Evolutionary conservation across 2,888 invertebrate genomes (phyloP), one percentile per base, ranked within the genome.

Genomic region (Aproaerema taeniolella): DNA sequence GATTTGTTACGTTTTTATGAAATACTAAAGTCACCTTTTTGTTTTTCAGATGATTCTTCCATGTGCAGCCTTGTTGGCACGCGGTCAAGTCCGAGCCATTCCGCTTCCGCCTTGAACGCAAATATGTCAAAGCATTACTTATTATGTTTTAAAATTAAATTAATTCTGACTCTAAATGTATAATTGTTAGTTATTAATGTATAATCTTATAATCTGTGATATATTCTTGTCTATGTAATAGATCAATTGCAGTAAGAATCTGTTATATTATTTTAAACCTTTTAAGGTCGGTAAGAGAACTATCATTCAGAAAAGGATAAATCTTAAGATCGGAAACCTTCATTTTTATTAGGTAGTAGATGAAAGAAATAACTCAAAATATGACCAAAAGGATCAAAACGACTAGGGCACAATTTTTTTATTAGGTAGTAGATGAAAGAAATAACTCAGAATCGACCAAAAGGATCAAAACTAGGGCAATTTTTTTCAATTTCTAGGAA

Each of bases 51-150:
- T 80, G 81, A 66, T 64, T 87, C 83, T 65, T 78, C 86, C 76
- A 81, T 80, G 62, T 86, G 87, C 73, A 90, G 85, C 71, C 90
- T 85, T 65, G 89, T 90, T 63, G 90, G 90, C 67, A 90, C 89
- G 73, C 90, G 88, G 78, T 90, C 90, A 70, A 90, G 87, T 60
- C 90, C 90, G 62, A 86, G 81, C 88, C 89, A 89, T 68, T 89
- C 89, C 55, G 88, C 87, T 80, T 89, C 89, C 57, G 87, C 83
- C 89, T 89, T 80, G 68, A 88, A 86, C 71, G 57, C 67, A 82
- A 82, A 85, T 69, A 79, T 66, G 71, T 56, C 69, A 67, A 62
- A 57, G 54, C 53, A 59, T 78, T 80, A 78, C 60, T 57, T 58
- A 51, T 46, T 68, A 46, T 63, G 58, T 55, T 52, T 70, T 38